Evolutionary conservation across 1,140 invertebrate genomes (phyloP), one percentile per base, ranked within the genome.

Genomic region (Gonatopus flavifemur): DNA sequence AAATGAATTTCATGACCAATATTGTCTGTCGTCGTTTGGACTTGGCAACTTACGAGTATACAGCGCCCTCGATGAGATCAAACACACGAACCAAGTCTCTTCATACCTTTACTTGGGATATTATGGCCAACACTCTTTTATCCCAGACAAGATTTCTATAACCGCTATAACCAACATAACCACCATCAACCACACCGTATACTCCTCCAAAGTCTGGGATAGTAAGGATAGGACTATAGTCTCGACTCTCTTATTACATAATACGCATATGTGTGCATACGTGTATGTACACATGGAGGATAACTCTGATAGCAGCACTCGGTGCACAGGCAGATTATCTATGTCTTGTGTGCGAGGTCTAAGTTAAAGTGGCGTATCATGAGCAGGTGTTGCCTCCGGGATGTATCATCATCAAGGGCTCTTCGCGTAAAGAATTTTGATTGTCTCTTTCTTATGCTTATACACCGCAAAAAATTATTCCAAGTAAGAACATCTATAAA

Each of bases 121-220:
- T 46, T 42, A 50, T 49, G 51, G 49, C 42, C 42, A 33, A 24
- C 36, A 31, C 46, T 54, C 55, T 52, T 59, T 40, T 46, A 62
- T 52, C 35, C 46, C 57, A 59, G 59, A 67, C 62, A 30, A 51
- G 46, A 36, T 38, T 52, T 52, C 51, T 39, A 48, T 59, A 62
- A 62, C 54, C 51, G 45, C 59, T 59, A 53, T 63, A 67, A 68
- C 58, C 60, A 63, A 53, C 52, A 52, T 59, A 61, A 64, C 55
- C 62, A 65, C 42, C 52, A 55, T 55, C 58, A 57, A 39, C 55
- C 38, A 51, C 36, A n/a, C n/a, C n/a, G n/a, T 31, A 48, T 28
- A 35, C 38, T 16, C 30, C 25, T 20, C 12, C 2, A 12, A 22
- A 12, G 15, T 21, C 50, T 21, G 28, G 39, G 20, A 43, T 42